Evolutionary conservation across 2,113 vertebrate genomes (phyloP), one percentile per base, ranked within the genome.

Genomic region (Ranitomeya variabilis): DNA sequence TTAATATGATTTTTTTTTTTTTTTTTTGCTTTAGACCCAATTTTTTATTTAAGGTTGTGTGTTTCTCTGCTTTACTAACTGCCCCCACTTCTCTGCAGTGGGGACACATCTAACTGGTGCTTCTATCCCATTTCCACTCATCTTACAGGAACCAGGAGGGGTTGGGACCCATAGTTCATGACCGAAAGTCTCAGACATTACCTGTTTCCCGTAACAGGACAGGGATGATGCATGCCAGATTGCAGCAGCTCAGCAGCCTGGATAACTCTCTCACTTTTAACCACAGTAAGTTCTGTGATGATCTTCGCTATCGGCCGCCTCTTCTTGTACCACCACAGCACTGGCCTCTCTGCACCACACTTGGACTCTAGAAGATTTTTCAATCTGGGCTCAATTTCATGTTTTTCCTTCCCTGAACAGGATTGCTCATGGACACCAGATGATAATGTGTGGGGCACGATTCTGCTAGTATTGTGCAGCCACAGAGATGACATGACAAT

Each of bases 131-230:
- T 97, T 95, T 97, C 97, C 76, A 97, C 96, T 95, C 95, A 92
- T 95, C 94, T 96, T 96, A 93, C 96, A 99, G 98, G 97, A 98
- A 96, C 97, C 98, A 98, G 96, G 98, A 99, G 93, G 97, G 97
- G 95, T 97, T 97, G 95, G 98, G 98, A 96, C 95, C 96, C 90
- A 95, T 98, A 96, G 95, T 96, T 96, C 97, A 99, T 94, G 98
- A 99, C 94, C 97, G 98, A 95, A 99, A 98, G 94, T 98, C 98
- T 98, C 98, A 99, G 97, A 99, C 98, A 96, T 97, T 99, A 95
- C 98, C 98, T 96, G 98, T 99, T 96, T 98, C 98, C 96, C 98
- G 98, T 97, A 99, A 97, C 97, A 99, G 98, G 96, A 96, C 97
- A 95, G 97, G 97, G 94, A 97, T 98, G 96, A 96, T 98, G 97